phyloP scores from a whole-genome alignment of 2,888 invertebrate species.

The Drosophila kuntzei region DNA sequence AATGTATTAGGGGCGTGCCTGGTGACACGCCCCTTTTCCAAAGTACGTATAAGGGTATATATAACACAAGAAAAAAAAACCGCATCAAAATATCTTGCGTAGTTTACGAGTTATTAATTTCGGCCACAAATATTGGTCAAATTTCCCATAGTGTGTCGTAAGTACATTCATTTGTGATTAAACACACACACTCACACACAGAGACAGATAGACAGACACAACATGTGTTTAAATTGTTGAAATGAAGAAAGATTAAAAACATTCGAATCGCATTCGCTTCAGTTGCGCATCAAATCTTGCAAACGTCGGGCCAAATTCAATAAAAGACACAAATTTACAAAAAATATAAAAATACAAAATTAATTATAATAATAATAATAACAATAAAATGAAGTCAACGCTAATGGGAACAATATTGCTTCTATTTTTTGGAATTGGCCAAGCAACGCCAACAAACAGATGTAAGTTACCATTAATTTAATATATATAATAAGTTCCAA shows the following conservation, averaged over 20 bases:
- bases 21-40: too few relatives aligned
- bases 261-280: slow-evolving; percentile 40
- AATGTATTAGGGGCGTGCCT: too few relatives aligned
- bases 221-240: slow-evolving; percentile 37
- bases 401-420: slow-evolving; percentile 14
- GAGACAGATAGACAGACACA: slow-evolving; percentile 22
- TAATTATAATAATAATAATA: slow-evolving; percentile 4
- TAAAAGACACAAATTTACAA: background rate
- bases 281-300: slow-evolving; percentile 71
- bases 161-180: slow-evolving; percentile 48
- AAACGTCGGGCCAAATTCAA: slow-evolving; percentile 57
- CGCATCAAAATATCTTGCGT: too few relatives aligned
- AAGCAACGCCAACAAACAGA: slow-evolving; percentile 16
- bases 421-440: slow-evolving; percentile 9
- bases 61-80: too few relatives aligned
- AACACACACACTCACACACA: slow-evolving; percentile 35
- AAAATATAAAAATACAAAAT: background rate
- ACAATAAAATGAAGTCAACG: slow-evolving; percentile 28
- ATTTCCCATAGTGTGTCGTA: too few relatives aligned
- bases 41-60: too few relatives aligned
- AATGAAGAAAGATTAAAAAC: slow-evolving; percentile 56
- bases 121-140: too few relatives aligned
- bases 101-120: too few relatives aligned
- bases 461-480: background rate
- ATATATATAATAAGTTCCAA: too few relatives aligned